These are phyloP conservation scores for Tuberolachnus salignus DNA, from an alignment of 2,888 invertebrate genomes.

Conservation along the genomic window DNA sequence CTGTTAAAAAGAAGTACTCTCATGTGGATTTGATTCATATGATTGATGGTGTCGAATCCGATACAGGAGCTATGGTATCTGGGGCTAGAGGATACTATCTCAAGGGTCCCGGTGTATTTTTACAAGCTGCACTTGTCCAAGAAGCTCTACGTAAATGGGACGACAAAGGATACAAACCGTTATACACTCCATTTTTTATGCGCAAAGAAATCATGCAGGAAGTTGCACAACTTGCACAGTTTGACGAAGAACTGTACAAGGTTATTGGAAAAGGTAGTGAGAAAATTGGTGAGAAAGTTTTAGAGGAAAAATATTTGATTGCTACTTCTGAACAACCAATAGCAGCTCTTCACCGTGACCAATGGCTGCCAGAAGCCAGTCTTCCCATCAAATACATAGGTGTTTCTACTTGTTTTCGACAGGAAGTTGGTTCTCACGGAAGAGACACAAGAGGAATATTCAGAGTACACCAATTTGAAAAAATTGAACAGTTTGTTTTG, in stretches of 20 bases:
- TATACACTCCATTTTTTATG: conserved; percentile 99
- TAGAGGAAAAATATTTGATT: conserved; percentile 96
- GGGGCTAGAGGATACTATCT: conserved; percentile 65
- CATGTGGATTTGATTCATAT: conserved; percentile 97
- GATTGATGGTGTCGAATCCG: conserved; percentile 97
- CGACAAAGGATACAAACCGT: conserved; percentile 80
- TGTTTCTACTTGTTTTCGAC: conserved; percentile 96
- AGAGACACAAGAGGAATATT: conserved; percentile 98
- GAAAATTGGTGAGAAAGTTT: conserved; percentile 62
- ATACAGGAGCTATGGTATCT: conserved; percentile 86
- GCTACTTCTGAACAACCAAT: conserved; percentile 99
- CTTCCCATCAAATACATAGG: conserved; percentile 95
- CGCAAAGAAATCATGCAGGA: conserved; percentile 99
- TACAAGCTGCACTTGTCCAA: conserved; percentile 94
- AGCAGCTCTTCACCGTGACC: conserved; percentile 95
- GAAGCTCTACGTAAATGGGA: conserved; percentile 80
- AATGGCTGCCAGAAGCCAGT: conserved; percentile 87
- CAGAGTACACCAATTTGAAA: conserved; percentile 99
- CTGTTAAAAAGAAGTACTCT: conserved; percentile 84
- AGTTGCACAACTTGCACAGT: conserved; percentile 98
- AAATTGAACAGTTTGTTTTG: conserved; percentile 96
- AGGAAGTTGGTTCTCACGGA: conserved; percentile 98
- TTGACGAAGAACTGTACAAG: conserved; percentile 99
- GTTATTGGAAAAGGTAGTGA: conserved; percentile 82
- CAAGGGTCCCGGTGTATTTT: conserved; percentile 90